phyloP scores from a whole-genome alignment of 2,113 vertebrate genomes.

The Cyprinodon variegatus region DNA sequence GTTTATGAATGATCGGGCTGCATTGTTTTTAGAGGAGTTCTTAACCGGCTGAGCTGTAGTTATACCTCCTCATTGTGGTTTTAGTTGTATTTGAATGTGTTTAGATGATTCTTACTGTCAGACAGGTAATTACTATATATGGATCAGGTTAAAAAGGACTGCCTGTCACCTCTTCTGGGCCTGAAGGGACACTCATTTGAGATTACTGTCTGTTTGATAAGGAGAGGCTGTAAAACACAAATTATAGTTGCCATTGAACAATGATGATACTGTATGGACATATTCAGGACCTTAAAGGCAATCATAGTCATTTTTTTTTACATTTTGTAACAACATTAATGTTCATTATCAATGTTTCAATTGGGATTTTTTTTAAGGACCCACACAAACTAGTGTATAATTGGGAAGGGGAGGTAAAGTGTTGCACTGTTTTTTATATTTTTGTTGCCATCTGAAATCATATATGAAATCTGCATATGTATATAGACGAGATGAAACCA shows the following conservation, averaged over 20 bases:
- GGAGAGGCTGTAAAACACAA: constrained; percentile 51
- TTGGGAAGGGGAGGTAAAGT: not conserved
- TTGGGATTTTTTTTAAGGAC: not conserved
- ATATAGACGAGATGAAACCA: not conserved
- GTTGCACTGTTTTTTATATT: too few relatives aligned
- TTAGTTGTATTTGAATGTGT: constrained; percentile 36
- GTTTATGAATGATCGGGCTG: constrained; percentile 10
- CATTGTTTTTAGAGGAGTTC: constrained; percentile 32
- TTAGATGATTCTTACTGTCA: constrained; percentile 29
- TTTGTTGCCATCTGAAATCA: not conserved
- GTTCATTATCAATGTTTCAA: not conserved
- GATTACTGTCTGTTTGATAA: constrained; percentile 43
- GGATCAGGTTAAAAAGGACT: constrained; percentile 39
- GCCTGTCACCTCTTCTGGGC: constrained; percentile 47
- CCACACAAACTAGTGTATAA: not conserved
- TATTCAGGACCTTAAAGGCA: not conserved
- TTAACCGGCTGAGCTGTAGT: constrained; percentile 2
- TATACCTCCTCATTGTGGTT: constrained; percentile 30
- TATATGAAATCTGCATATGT: not conserved
- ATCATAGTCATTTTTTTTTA: not conserved
- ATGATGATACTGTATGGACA: not conserved
- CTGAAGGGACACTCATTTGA: constrained; percentile 53
- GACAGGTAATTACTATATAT: constrained; percentile 54
- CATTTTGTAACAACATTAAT: not conserved
- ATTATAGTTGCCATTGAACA: constrained; percentile 27